phyloP scores from a whole-genome alignment of 2,113 vertebrate species.

The Oreochromis tanganicae region DNA sequence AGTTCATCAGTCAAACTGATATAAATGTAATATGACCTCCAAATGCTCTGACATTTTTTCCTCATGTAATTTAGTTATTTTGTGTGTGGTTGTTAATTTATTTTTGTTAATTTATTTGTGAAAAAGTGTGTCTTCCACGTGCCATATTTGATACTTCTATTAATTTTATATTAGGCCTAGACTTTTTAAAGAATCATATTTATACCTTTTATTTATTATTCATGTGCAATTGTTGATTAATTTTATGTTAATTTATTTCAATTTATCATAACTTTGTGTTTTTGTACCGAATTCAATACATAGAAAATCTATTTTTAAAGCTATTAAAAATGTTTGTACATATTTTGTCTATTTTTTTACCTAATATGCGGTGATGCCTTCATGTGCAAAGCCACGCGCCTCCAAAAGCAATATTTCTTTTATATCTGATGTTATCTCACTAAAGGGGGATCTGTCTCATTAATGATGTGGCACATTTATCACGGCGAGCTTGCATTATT shows the following conservation, averaged over 20 bases:
- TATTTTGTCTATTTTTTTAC: background rate
- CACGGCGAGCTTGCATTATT: background rate
- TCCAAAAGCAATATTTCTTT: background rate
- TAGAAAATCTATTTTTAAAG: conserved; percentile 57
- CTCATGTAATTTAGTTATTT: conserved; percentile 29
- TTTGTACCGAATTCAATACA: conserved; percentile 30
- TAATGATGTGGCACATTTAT: background rate
- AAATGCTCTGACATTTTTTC: conserved; percentile 8
- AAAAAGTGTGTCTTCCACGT: conserved; percentile 20
- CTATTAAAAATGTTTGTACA: conserved; percentile 37
- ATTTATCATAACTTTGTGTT: conserved; percentile 18
- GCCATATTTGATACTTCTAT: conserved; percentile 51
- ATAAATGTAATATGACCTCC: conserved; percentile 41
- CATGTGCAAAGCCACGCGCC: background rate
- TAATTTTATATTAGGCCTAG: conserved; percentile 27
- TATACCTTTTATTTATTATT: conserved; percentile 69
- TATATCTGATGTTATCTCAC: background rate
- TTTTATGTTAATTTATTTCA: conserved; percentile 63
- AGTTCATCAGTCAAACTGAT: conserved; percentile 71
- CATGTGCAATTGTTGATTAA: conserved; percentile 37
- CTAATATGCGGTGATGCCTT: background rate
- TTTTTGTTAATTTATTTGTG: conserved; percentile 59
- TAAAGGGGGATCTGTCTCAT: background rate
- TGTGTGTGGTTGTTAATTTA: conserved; percentile 53
- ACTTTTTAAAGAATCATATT: conserved; percentile 38